Evolutionary conservation across 2,888 invertebrate genomes (phyloP).

Genomic region (Aethes cnicana): DNA sequence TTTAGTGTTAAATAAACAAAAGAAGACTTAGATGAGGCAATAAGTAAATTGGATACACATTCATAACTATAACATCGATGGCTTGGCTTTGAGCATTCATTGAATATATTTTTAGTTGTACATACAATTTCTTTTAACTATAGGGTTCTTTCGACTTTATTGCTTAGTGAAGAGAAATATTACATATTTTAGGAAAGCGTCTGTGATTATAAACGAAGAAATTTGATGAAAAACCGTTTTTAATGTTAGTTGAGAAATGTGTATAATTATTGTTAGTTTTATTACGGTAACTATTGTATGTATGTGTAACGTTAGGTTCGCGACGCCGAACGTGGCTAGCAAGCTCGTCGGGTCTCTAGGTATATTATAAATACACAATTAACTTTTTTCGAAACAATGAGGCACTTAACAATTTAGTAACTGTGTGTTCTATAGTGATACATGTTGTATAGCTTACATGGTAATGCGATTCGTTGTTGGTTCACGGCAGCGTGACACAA

Average conservation of each 20-base stretch:
- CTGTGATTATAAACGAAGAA: constrained; percentile 81
- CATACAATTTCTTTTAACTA: constrained; percentile 51
- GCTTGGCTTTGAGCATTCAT: constrained; percentile 22
- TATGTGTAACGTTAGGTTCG: constrained; percentile 39
- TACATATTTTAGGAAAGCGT: constrained; percentile 81
- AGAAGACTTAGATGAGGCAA: not conserved
- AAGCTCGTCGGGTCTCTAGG: constrained; percentile 47
- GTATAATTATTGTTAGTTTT: constrained; percentile 65
- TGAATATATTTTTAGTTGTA: constrained; percentile 25
- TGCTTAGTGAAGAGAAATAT: constrained; percentile 65
- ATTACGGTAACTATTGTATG: constrained; percentile 45
- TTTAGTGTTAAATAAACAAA: not conserved
- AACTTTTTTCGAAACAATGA: constrained; percentile 47
- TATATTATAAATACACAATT: constrained; percentile 42
- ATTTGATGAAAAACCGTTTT: constrained; percentile 73
- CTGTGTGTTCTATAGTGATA: constrained; percentile 42
- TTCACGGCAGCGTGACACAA: constrained; percentile 31
- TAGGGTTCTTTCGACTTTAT: constrained; percentile 67
- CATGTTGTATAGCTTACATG: not conserved
- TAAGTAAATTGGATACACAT: not conserved
- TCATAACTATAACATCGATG: not conserved
- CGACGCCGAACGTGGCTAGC: constrained; percentile 35
- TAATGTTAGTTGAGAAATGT: constrained; percentile 67
- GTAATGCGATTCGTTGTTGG: not conserved
- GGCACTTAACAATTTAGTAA: constrained; percentile 44